phyloP scores from a whole-genome alignment of 1,140 invertebrate species.

The Lucilia sericata region DNA sequence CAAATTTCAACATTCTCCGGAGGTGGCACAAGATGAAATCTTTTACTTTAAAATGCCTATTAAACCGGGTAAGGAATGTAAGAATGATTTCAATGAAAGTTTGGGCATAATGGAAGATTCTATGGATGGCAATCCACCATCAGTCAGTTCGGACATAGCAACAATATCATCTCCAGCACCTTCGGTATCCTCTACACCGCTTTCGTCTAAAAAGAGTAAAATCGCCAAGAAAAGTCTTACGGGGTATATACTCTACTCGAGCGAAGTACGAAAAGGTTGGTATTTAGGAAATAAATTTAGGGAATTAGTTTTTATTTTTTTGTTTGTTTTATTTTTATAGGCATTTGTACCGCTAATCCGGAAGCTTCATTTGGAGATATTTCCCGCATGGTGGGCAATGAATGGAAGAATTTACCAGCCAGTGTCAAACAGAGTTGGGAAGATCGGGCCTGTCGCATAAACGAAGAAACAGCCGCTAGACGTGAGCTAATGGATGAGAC shows the following conservation, averaged over 20 bases:
- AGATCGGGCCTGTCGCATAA: slow-evolving; percentile 87
- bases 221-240: slow-evolving; percentile 86
- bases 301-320: neutral
- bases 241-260: slow-evolving; percentile 98
- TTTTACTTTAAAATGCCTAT: slow-evolving; percentile 86
- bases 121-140: slow-evolving; percentile 79
- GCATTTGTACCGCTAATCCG: slow-evolving; percentile 83
- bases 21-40: slow-evolving; percentile 93
- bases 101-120: slow-evolving; percentile 77
- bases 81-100: slow-evolving; percentile 70
- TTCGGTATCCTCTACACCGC: slow-evolving; percentile 71
- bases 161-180: slow-evolving; percentile 67
- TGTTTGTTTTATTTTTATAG: slow-evolving; percentile 35
- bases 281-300: slow-evolving; percentile 68
- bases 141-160: slow-evolving; percentile 77
- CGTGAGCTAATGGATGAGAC: slow-evolving; percentile 68
- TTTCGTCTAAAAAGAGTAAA: slow-evolving; percentile 69
- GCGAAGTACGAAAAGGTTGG: slow-evolving; percentile 89
- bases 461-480: slow-evolving; percentile 79
- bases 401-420: slow-evolving; percentile 93
- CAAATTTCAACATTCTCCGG: slow-evolving; percentile 84
- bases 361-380: slow-evolving; percentile 97
- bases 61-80: slow-evolving; percentile 72
- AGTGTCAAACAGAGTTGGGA: slow-evolving; percentile 94
- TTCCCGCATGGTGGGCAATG: slow-evolving; percentile 94